A percentile compares a stretch with the other conserved stretches of the same genome.
phyloP scores from a whole-genome alignment of 1,140 invertebrate species.

The Cecropterus lyciades region DNA sequence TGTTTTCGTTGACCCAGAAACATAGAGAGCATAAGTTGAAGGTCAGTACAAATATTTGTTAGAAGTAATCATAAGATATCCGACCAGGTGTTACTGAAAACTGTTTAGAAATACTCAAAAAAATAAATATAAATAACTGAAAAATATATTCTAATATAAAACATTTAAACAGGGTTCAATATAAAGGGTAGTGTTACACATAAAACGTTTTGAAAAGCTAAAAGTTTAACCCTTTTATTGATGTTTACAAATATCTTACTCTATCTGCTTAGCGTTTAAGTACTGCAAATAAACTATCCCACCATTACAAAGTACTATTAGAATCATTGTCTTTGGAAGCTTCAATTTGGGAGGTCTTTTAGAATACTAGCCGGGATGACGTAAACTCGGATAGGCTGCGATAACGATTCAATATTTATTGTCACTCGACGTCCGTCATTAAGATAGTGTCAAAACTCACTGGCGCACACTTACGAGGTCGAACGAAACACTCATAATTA shows the following conservation, averaged over 20 bases:
- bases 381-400: slow-evolving; percentile 63
- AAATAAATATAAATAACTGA: no score
- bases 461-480: slow-evolving; percentile 69
- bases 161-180: no score
- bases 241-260: not conserved
- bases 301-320: not conserved
- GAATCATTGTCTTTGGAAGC: slow-evolving; percentile 10
- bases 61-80: no score
- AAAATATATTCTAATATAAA: no score
- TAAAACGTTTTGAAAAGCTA: no score
- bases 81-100: no score
- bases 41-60: slow-evolving; percentile 13
- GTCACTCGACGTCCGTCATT: slow-evolving; percentile 80
- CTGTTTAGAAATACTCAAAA: no score
- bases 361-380: slow-evolving; percentile 60
- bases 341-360: slow-evolving; percentile 71
- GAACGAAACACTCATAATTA: slow-evolving; percentile 80
- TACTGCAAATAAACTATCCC: not conserved
- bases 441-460: slow-evolving; percentile 83
- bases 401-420: slow-evolving; percentile 83
- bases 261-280: not conserved
- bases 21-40: slow-evolving; percentile 21
- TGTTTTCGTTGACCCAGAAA: slow-evolving; percentile 40
- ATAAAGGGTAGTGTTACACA: no score
- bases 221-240: no score